A percentile compares a stretch with the other conserved stretches of the same genome.
Evolutionary conservation across 2,797 vertebrate species (phyloP).

Genomic region (Sebastiscus tertius): DNA sequence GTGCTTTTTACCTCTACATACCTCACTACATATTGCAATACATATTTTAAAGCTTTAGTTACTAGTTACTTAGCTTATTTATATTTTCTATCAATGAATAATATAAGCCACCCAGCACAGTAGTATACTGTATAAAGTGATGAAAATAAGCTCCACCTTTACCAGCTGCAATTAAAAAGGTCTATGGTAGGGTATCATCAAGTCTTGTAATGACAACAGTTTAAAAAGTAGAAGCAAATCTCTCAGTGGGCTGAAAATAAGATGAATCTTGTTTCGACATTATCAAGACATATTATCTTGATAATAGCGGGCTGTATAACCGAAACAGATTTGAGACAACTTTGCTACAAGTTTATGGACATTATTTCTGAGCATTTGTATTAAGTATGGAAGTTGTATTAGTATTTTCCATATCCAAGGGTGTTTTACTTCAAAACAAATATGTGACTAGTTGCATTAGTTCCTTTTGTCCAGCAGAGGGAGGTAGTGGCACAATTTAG

Average conservation of each 20-base stretch:
- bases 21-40: too few relatives aligned
- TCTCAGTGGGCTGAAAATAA: not conserved
- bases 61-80: too few relatives aligned
- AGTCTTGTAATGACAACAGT: not conserved
- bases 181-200: not conserved
- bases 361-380: not conserved
- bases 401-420: not conserved
- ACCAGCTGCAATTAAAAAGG: too few relatives aligned
- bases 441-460: not conserved
- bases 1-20: too few relatives aligned
- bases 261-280: not conserved
- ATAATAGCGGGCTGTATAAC: not conserved
- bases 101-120: too few relatives aligned
- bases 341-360: not conserved
- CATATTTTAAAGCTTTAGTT: too few relatives aligned
- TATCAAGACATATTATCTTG: not conserved
- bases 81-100: too few relatives aligned
- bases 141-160: too few relatives aligned
- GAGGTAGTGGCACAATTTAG: constrained; percentile 5
- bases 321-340: not conserved
- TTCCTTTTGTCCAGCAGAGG: constrained; percentile 47
- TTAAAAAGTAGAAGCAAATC: not conserved
- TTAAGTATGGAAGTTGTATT: not conserved
- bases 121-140: too few relatives aligned
- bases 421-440: not conserved